Evolutionary conservation across 1,140 invertebrate genomes (phyloP).

Genomic region (Chironomus striatipennis): DNA sequence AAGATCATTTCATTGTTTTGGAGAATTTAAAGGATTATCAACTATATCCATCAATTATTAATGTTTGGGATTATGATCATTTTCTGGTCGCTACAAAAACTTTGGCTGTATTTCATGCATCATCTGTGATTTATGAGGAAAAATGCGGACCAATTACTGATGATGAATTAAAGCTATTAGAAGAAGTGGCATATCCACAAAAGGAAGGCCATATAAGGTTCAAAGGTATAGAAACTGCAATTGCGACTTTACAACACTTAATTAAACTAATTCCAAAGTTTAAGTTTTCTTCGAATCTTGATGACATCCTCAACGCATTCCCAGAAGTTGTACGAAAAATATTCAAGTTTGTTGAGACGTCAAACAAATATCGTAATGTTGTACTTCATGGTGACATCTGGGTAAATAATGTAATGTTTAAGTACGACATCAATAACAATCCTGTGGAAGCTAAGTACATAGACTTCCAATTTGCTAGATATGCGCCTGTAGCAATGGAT

Average conservation of each 20-base stretch:
- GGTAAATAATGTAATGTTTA: conserved; percentile 54
- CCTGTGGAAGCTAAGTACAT: conserved; percentile 44
- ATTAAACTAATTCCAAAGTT: conserved; percentile 39
- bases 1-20: conserved; percentile 41
- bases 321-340: conserved; percentile 39
- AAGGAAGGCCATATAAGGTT: conserved; percentile 34
- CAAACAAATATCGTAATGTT: conserved; percentile 45
- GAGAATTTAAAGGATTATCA: conserved; percentile 40
- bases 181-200: conserved; percentile 44
- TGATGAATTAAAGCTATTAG: conserved; percentile 41
- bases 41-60: conserved; percentile 35
- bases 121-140: conserved; percentile 46
- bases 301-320: conserved; percentile 34
- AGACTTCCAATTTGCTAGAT: conserved; percentile 54
- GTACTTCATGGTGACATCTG: conserved; percentile 53
- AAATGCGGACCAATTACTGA: conserved; percentile 39
- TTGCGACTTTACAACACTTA: conserved; percentile 40
- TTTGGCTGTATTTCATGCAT: conserved; percentile 47
- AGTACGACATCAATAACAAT: conserved; percentile 41
- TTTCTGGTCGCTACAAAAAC: conserved; percentile 42
- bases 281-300: conserved; percentile 32
- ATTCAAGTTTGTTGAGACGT: conserved; percentile 42
- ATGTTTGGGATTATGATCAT: conserved; percentile 42
- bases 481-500: conserved; percentile 44
- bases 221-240: conserved; percentile 41